Conservation (phyloP, 2,113 vertebrate species). For the Semnornis frantzii region DNA sequence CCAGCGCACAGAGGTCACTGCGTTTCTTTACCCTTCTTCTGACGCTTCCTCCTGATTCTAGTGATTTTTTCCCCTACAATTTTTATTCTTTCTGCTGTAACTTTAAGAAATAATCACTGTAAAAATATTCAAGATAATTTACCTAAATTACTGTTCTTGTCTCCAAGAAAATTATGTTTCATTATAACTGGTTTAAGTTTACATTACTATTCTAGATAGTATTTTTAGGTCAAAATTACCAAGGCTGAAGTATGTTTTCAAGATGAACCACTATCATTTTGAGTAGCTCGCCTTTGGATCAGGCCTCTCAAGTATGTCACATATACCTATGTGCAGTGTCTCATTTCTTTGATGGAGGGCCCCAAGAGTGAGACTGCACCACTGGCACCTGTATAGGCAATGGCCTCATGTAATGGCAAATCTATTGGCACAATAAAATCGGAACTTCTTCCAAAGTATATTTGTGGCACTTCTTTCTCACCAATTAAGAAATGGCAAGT, state of each 20-base stretch:
- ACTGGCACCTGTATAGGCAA: not conserved
- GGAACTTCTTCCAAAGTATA: not conserved
- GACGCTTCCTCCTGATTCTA: not conserved
- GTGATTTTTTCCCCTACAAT: not conserved
- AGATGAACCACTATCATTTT: not conserved
- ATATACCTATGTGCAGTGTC: not conserved
- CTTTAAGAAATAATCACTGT: not conserved
- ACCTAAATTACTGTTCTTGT: not conserved
- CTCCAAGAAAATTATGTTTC: not conserved
- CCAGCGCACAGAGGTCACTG: not conserved
- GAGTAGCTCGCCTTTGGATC: not conserved
- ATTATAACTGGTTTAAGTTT: not conserved
- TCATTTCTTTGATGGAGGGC: not conserved
- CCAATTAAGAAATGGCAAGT: not conserved
- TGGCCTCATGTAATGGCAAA: not conserved
- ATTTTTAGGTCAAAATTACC: not conserved
- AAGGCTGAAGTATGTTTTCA: not conserved
- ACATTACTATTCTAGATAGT: not conserved
- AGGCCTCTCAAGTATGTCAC: not conserved
- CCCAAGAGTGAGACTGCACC: not conserved
- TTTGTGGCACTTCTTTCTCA: not conserved
- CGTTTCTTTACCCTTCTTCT: not conserved
- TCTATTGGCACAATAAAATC: not conserved
- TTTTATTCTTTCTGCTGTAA: not conserved
- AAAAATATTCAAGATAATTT: not conserved